Evolutionary conservation across 2,797 vertebrate genomes (phyloP).

Genomic region (Sebastes iracundus): DNA sequence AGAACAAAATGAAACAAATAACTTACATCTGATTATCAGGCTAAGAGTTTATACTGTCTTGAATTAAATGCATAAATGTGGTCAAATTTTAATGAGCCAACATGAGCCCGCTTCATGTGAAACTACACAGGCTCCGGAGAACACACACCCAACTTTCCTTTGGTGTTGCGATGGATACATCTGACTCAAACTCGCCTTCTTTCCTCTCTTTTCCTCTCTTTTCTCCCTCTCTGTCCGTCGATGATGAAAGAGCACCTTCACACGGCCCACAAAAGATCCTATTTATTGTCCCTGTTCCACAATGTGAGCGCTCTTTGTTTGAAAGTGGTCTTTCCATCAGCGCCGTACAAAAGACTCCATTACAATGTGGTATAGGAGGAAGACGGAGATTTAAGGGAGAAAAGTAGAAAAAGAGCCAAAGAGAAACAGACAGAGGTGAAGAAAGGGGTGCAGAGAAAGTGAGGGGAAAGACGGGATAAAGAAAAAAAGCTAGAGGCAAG

Average conservation of each 20-base stretch:
- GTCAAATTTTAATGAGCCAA: not conserved
- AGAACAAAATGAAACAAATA: too few relatives aligned
- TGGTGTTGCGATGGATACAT: slow-evolving; percentile 15
- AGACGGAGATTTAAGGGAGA: slow-evolving; percentile 41
- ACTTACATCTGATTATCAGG: not conserved
- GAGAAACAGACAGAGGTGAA: slow-evolving; percentile 47
- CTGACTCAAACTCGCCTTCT: slow-evolving; percentile 6
- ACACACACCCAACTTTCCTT: slow-evolving; percentile 3
- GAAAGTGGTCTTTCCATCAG: slow-evolving; percentile 76
- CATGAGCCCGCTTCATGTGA: not conserved
- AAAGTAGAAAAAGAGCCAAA: slow-evolving; percentile 19
- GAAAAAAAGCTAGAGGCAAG: slow-evolving; percentile 52
- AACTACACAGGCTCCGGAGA: not conserved
- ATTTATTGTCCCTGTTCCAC: slow-evolving; percentile 77
- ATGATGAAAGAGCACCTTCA: slow-evolving; percentile 68
- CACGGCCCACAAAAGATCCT: slow-evolving; percentile 62
- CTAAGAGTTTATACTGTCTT: not conserved
- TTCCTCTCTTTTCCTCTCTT: not conserved
- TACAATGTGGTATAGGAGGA: slow-evolving; percentile 62
- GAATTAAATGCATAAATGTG: not conserved
- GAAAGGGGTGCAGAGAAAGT: slow-evolving; percentile 38
- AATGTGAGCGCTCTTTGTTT: slow-evolving; percentile 68
- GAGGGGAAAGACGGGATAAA: slow-evolving; percentile 49
- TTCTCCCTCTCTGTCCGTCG: not conserved
- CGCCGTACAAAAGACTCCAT: slow-evolving; percentile 71